phyloP scores from a whole-genome alignment of 2,888 invertebrate species.

The Clostera curtula region DNA sequence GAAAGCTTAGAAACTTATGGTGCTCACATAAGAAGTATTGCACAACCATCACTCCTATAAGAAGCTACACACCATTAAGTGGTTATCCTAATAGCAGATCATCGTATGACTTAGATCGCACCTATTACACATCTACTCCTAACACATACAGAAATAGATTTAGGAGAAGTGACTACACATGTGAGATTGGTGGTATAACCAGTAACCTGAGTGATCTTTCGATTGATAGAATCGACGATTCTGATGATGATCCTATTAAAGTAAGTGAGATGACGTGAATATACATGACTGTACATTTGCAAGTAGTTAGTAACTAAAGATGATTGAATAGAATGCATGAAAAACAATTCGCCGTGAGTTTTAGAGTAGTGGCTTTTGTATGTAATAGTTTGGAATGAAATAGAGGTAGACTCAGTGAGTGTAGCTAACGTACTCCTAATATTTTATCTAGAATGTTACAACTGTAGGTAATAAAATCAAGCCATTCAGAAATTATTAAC shows the following conservation, averaged over 20 bases:
- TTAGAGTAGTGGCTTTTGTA: too few species aligned
- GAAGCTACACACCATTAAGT: slow-evolving; percentile 59
- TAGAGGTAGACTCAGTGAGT: too few species aligned
- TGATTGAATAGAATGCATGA: too few species aligned
- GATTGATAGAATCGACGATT: slow-evolving; percentile 54
- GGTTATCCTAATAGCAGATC: slow-evolving; percentile 64
- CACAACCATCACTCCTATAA: slow-evolving; percentile 52
- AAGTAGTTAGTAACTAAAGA: too few species aligned
- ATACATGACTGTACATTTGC: too few species aligned
- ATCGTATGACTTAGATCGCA: slow-evolving; percentile 63
- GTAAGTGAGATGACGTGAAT: slow-evolving; percentile 35
- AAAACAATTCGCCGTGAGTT: too few species aligned
- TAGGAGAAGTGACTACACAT: slow-evolving; percentile 36
- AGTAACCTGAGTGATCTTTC: slow-evolving; percentile 57
- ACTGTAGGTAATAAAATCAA: too few species aligned
- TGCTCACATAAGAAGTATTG: slow-evolving; percentile 76
- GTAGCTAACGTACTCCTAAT: too few species aligned
- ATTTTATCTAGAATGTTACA: too few species aligned
- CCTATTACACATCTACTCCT: slow-evolving; percentile 57
- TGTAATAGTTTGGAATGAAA: too few species aligned
- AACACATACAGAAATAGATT: slow-evolving; percentile 57
- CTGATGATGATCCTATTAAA: slow-evolving; percentile 59
- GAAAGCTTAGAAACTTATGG: slow-evolving; percentile 76
- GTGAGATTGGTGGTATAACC: slow-evolving; percentile 44
- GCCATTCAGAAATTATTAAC: too few species aligned